phyloP scores from a whole-genome alignment of 2,797 vertebrate genomes.

The Delichon dasypus region DNA sequence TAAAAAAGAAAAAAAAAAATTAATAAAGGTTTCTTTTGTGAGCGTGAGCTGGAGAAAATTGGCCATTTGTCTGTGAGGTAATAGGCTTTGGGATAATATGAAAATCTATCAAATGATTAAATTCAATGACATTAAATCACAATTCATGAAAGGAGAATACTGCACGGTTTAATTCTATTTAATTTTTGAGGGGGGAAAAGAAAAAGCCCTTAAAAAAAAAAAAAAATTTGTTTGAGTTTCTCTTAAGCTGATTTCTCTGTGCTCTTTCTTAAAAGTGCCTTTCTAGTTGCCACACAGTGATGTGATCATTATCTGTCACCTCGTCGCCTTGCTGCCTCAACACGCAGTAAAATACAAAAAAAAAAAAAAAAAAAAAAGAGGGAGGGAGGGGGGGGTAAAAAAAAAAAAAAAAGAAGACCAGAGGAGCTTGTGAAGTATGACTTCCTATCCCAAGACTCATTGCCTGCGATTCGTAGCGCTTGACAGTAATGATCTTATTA shows the following conservation, averaged over 20 bases:
- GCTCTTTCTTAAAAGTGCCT: conserved; percentile 78
- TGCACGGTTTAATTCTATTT: conserved; percentile 77
- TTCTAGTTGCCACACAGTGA: conserved; percentile 78
- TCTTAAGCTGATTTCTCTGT: conserved; percentile 76
- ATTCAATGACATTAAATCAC: conserved; percentile 67
- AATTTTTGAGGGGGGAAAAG: conserved; percentile 61
- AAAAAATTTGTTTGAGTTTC: conserved; percentile 71
- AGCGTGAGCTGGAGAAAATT: conserved; percentile 62
- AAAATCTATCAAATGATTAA: conserved; percentile 73
- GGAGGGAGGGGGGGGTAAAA: not conserved
- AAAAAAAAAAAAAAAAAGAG: not conserved
- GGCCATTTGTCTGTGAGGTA: conserved; percentile 75
- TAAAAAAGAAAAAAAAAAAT: not conserved
- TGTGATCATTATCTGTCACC: conserved; percentile 80
- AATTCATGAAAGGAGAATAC: conserved; percentile 66
- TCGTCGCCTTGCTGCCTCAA: conserved; percentile 75
- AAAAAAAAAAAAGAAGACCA: conserved; percentile 41
- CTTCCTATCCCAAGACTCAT: conserved; percentile 81
- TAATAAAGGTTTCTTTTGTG: conserved; percentile 64
- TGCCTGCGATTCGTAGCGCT: conserved; percentile 80
- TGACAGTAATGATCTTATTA: conserved; percentile 86
- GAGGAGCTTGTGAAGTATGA: conserved; percentile 83
- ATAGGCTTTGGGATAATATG: conserved; percentile 68
- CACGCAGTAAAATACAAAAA: conserved; percentile 72
- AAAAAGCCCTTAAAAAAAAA: conserved; percentile 28